A percentile compares a stretch with the other conserved stretches of the same genome.
These are phyloP conservation scores for Rhingia rostrata DNA, from an alignment of 2,888 invertebrate genomes.

Conservation along the genomic window DNA sequence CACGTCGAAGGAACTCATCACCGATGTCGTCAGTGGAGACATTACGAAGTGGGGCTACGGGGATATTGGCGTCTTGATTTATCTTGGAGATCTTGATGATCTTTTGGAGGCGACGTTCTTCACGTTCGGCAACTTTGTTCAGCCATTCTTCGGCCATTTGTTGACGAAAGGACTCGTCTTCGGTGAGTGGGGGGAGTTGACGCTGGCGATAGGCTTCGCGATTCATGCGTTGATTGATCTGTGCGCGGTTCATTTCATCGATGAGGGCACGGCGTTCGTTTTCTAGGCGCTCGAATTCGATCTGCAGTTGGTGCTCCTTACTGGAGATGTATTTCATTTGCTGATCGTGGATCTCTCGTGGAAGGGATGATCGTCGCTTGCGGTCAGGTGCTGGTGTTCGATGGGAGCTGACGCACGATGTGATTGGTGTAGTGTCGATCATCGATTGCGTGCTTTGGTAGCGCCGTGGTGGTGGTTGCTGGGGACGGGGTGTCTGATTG, in stretches of 20 bases:
- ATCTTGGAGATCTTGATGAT: conserved; percentile 90
- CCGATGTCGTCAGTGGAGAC: conserved; percentile 84
- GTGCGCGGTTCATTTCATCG: conserved; percentile 79
- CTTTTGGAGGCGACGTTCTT: conserved; percentile 90
- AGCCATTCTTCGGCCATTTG: conserved; percentile 94
- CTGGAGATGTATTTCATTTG: conserved; percentile 86
- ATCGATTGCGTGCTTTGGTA: conserved; percentile 81
- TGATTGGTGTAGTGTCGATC: conserved; percentile 81
- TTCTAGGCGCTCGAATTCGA: conserved; percentile 87
- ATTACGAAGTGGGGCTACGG: conserved; percentile 68
- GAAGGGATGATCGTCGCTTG: conserved; percentile 84
- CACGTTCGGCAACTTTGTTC: conserved; percentile 89
- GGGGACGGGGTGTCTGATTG: conserved; percentile 78
- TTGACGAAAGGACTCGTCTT: conserved; percentile 89
- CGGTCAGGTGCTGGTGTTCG: conserved; percentile 56
- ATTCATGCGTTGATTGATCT: conserved; percentile 75
- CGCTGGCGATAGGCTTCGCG: conserved; percentile 79
- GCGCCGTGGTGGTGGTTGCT: conserved; percentile 77
- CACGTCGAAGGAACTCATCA: conserved; percentile 90
- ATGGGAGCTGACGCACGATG: conserved; percentile 79
- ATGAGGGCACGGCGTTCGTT: conserved; percentile 84
- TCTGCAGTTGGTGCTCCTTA: conserved; percentile 87
- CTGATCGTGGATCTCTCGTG: conserved; percentile 85
- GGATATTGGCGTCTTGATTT: conserved; percentile 76
- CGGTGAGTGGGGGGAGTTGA: conserved; percentile 85